phyloP scores from a whole-genome alignment of 2,888 invertebrate species.

The Drosophila heteroneura region DNA sequence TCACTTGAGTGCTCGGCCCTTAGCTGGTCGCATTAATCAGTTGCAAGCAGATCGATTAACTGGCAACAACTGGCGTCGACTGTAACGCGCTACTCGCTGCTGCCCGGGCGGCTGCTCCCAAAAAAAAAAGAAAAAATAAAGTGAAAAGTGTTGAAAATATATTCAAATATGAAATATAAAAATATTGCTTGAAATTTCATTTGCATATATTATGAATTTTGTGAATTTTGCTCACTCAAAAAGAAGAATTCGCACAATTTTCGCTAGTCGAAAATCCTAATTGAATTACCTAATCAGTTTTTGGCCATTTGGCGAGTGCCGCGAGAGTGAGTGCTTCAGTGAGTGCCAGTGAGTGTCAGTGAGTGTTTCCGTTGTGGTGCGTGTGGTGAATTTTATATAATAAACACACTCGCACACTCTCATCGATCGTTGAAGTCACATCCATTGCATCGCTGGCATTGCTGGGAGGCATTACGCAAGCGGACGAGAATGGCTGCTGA shows the following conservation, averaged over 20 bases:
- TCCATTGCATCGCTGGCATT: slow-evolving; percentile 50
- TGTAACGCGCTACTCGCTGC: slow-evolving; percentile 33
- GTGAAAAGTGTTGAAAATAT: slow-evolving; percentile 27
- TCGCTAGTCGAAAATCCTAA: slow-evolving; percentile 53
- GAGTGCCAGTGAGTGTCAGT: slow-evolving; percentile 32
- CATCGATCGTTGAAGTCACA: background rate
- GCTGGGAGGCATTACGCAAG: slow-evolving; percentile 71
- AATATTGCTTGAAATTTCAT: slow-evolving; percentile 6
- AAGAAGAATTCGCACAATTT: slow-evolving; percentile 31
- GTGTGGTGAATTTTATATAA: slow-evolving; percentile 72
- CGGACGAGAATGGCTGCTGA: slow-evolving; percentile 62
- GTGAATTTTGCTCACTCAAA: slow-evolving; percentile 11
- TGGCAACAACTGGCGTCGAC: slow-evolving; percentile 77
- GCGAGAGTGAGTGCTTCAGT: slow-evolving; percentile 30
- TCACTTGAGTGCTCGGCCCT: slow-evolving; percentile 54
- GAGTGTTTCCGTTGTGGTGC: slow-evolving; percentile 54
- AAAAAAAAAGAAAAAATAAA: background rate
- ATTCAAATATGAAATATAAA: background rate
- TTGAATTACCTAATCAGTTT: slow-evolving; percentile 77
- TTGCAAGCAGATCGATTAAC: slow-evolving; percentile 85
- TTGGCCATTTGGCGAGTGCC: slow-evolving; percentile 33
- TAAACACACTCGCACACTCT: slow-evolving; percentile 13
- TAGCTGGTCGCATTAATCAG: slow-evolving; percentile 81
- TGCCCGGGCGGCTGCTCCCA: slow-evolving; percentile 11
- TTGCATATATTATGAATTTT: background rate